These are phyloP conservation scores for Peucedramus taeniatus DNA, from an alignment of 2,113 vertebrate genomes.

Conservation along the genomic window DNA sequence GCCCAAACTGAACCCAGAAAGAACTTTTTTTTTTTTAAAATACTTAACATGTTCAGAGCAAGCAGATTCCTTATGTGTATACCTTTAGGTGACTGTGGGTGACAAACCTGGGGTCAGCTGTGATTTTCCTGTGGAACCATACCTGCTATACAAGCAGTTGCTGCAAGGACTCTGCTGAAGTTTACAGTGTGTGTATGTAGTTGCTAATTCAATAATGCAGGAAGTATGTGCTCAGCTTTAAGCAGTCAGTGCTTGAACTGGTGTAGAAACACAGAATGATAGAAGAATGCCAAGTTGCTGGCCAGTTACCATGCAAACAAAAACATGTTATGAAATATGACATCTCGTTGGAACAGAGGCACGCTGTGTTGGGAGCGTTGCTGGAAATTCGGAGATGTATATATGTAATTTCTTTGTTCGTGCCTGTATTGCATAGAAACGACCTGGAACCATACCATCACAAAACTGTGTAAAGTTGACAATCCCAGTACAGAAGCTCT, in stretches of 20 bases:
- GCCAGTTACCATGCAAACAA: constrained; percentile 57
- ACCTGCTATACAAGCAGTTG: background rate
- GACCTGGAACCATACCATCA: background rate
- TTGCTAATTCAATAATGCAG: background rate
- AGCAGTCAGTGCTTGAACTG: background rate
- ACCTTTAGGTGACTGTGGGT: background rate
- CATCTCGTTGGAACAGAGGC: background rate
- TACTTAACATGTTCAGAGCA: background rate
- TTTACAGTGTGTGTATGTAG: background rate
- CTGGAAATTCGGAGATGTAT: background rate
- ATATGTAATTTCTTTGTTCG: background rate
- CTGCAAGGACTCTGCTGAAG: background rate
- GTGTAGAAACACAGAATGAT: background rate
- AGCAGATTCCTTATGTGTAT: background rate
- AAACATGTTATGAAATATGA: constrained; percentile 46
- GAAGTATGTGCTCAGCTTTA: background rate
- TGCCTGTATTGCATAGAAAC: background rate
- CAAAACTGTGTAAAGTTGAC: background rate
- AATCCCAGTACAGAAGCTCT: background rate
- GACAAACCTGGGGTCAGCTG: background rate
- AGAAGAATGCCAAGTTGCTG: constrained; percentile 44
- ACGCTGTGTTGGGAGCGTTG: background rate
- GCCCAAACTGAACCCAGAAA: background rate
- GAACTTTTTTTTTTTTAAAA: background rate
- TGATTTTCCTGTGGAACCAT: background rate